Base-by-base conservation (phyloP, 2,888 invertebrate species). In the Petrolisthes manimaculis region DNA sequence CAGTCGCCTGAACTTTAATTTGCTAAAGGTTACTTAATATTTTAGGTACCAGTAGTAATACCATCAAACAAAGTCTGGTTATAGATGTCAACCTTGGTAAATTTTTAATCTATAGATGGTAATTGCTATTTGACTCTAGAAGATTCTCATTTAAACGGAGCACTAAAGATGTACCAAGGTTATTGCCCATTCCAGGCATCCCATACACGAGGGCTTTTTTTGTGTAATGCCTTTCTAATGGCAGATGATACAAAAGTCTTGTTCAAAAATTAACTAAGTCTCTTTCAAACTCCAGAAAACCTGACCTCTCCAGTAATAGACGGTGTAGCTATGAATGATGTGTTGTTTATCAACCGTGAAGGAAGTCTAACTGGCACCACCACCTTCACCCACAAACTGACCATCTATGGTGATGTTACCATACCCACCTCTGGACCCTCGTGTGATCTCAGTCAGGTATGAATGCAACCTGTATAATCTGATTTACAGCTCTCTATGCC, bases 301-400 rank as follows among this genome's bases (percentile, higher is more conserved):
- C 69, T 82, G 69, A 51, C 51, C 6, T 67, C 82, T 2, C 82
- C 67, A 2, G 21, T 71, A 3, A 71, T 71, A 6, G 71, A 71
- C 21, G 71, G 71, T 71, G 71, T 71, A 71, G 51, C 53, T 12
- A 69, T 82, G 69, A 55, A 18, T 24, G 18, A 82, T 21, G 67
- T 82, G 53, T 55, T 82, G 69, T 21, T 82, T 18, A 51, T 82
- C 18, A 53, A 82, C 69, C 14, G 21, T 4, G 67, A 67, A 2
- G 82, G 82, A 4, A n/a, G 69, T 9, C 82, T 82, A n/a, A 53
- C 82, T n/a, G 82, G 82, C 51, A 53, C 55, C 8, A 82, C 82
- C n/a, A 82, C 82, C 18, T 82, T 82, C 82, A 37, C 51, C 18
- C 67, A 61, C 8, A 61, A 67, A 2, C 69, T 82, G 18, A 69